phyloP scores from a whole-genome alignment of 2,888 invertebrate genomes.

The Ophioninae sp. region DNA sequence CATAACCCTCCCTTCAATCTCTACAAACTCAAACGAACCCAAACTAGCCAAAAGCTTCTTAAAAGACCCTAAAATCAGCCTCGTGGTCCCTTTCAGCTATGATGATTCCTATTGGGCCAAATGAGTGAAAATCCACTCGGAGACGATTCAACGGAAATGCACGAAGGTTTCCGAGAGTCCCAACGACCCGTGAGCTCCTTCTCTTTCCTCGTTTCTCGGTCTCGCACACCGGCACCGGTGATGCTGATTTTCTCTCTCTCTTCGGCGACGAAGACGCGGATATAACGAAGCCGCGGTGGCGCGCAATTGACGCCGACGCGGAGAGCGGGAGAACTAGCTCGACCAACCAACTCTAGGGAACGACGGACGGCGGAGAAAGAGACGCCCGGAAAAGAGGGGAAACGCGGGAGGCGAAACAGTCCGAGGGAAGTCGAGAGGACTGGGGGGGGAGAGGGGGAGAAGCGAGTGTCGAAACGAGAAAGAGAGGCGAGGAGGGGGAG shows the following conservation, averaged over 20 bases:
- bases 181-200: slow-evolving; percentile 55
- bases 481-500: slow-evolving; percentile 5
- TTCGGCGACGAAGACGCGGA: slow-evolving; percentile 60
- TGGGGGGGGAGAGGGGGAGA: slow-evolving; percentile 17
- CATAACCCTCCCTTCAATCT: not conserved
- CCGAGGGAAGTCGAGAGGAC: too few species aligned
- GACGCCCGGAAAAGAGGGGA: slow-evolving; percentile 57
- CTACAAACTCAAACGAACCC: too few species aligned
- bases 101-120: slow-evolving; percentile 11
- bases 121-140: slow-evolving; percentile 1
- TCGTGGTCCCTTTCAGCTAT: slow-evolving; percentile 3
- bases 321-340: slow-evolving; percentile 61
- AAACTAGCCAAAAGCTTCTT: not conserved
- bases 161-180: slow-evolving; percentile 73
- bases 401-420: slow-evolving; percentile 26
- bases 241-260: slow-evolving; percentile 45
- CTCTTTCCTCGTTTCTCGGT: slow-evolving; percentile 16
- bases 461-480: slow-evolving; percentile 17
- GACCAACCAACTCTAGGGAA: slow-evolving; percentile 62
- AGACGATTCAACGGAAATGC: slow-evolving; percentile 65
- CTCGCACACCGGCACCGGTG: slow-evolving; percentile 17
- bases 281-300: slow-evolving; percentile 64
- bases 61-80: not conserved
- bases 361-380: slow-evolving; percentile 57
- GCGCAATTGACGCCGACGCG: slow-evolving; percentile 70